Evolutionary conservation across 2,113 vertebrate species (phyloP).

Genomic region (Stomatorhinus ivindoensis): DNA sequence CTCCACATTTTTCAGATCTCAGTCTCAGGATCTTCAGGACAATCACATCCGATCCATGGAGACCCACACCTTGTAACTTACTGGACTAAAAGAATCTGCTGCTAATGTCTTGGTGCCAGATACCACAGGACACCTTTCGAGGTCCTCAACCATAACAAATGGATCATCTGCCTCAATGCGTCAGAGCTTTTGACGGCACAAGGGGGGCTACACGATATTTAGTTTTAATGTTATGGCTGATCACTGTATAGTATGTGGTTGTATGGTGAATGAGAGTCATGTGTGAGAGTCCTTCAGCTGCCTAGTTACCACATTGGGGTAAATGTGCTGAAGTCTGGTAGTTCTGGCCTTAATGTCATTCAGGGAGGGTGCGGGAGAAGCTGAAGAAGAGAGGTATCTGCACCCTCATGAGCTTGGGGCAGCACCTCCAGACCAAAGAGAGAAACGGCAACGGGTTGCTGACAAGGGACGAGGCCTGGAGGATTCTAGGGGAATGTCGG

Average conservation of each 20-base stretch:
- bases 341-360: slow-evolving; percentile 6
- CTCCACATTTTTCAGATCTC: not conserved
- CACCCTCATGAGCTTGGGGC: slow-evolving; percentile 59
- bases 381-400: slow-evolving; percentile 51
- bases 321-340: not conserved
- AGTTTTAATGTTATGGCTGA: not conserved
- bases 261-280: not conserved
- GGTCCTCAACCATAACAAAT: too few species aligned
- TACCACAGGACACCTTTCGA: not conserved
- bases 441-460: slow-evolving; percentile 48
- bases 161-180: not conserved
- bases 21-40: not conserved
- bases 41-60: not conserved
- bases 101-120: not conserved
- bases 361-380: slow-evolving; percentile 50
- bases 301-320: too few species aligned
- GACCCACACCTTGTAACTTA: not conserved
- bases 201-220: not conserved
- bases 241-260: not conserved
- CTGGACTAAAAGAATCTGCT: not conserved
- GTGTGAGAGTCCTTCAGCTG: not conserved
- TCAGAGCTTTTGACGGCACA: not conserved
- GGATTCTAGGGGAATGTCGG: slow-evolving; percentile 53
- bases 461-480: slow-evolving; percentile 47
- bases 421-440: slow-evolving; percentile 51